Percentiles rank a stretch among this genome's conserved stretches.
Conservation (phyloP, 2,888 invertebrate species). For the Dermolepida albohirtum region DNA sequence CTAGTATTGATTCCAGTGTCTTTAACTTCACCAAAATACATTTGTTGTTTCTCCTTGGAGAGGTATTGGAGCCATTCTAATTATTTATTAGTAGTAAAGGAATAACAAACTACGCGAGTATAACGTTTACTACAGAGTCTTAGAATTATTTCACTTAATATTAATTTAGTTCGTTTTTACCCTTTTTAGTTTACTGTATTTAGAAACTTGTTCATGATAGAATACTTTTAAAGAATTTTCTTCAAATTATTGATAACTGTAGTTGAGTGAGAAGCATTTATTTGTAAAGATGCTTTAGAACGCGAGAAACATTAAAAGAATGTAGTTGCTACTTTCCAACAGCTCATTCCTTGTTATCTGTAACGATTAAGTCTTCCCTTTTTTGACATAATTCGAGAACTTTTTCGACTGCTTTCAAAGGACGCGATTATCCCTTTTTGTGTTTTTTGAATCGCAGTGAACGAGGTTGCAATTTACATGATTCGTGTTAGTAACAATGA, state of each 20-base stretch:
- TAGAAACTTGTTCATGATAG: conserved; percentile 14
- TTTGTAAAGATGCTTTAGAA: conserved; percentile 30
- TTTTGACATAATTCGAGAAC: conserved; percentile 17
- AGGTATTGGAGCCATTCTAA: too few species aligned
- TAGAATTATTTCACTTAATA: too few species aligned
- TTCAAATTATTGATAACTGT: conserved; percentile 13
- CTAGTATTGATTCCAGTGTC: too few species aligned
- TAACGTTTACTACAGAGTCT: too few species aligned
- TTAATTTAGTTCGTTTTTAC: conserved; percentile 6
- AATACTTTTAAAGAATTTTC: conserved; percentile 26
- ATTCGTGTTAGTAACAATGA: conserved; percentile 14
- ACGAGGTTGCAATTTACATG: conserved; percentile 35
- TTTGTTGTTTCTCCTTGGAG: too few species aligned
- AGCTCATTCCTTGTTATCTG: conserved; percentile 26
- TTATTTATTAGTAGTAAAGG: too few species aligned
- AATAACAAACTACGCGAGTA: too few species aligned
- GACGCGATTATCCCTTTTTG: conserved; percentile 9
- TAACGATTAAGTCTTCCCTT: conserved; percentile 24
- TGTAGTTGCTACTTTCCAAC: not conserved
- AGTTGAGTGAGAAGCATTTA: conserved; percentile 30
- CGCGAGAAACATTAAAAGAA: conserved; percentile 28
- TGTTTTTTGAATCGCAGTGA: conserved; percentile 17
- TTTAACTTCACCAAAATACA: too few species aligned
- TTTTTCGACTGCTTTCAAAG: conserved; percentile 19
- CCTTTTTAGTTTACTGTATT: conserved; percentile 17